phyloP scores from a whole-genome alignment of 2,113 vertebrate species.

The Erythrolamprus reginae region DNA sequence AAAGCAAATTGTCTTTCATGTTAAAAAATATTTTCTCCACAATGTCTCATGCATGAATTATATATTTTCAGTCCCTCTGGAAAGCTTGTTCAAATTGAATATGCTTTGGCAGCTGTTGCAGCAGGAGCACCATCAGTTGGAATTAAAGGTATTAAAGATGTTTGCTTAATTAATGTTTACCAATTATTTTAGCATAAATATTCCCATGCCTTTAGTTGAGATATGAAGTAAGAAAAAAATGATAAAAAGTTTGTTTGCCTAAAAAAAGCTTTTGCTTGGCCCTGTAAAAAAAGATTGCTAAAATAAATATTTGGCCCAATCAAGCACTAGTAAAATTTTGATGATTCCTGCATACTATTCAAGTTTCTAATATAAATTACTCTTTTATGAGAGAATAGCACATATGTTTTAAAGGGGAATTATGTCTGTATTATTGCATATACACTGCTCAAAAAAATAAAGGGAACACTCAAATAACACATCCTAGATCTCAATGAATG shows the following conservation, averaged over 20 bases:
- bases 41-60: background rate
- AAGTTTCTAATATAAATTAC: background rate
- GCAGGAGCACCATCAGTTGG: slow-evolving; percentile 96
- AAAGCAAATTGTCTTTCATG: background rate
- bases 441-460: too few relatives aligned
- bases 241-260: background rate
- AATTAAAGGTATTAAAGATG: slow-evolving; percentile 87
- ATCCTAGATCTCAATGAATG: too few relatives aligned
- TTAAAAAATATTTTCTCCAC: background rate
- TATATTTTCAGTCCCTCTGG: slow-evolving; percentile 84
- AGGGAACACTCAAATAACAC: too few relatives aligned
- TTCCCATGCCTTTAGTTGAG: background rate
- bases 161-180: background rate
- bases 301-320: background rate
- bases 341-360: background rate
- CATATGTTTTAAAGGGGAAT: background rate
- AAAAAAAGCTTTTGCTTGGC: background rate
- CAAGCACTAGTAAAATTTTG: background rate
- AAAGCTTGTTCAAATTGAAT: slow-evolving; percentile 98
- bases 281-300: background rate
- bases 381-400: background rate
- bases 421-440: background rate
- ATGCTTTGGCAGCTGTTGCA: slow-evolving; percentile 96
- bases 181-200: background rate
- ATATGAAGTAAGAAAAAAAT: background rate